Evolutionary conservation across 2,113 vertebrate genomes (phyloP), one percentile per base, ranked within the genome.

Genomic region (Aythya baeri): DNA sequence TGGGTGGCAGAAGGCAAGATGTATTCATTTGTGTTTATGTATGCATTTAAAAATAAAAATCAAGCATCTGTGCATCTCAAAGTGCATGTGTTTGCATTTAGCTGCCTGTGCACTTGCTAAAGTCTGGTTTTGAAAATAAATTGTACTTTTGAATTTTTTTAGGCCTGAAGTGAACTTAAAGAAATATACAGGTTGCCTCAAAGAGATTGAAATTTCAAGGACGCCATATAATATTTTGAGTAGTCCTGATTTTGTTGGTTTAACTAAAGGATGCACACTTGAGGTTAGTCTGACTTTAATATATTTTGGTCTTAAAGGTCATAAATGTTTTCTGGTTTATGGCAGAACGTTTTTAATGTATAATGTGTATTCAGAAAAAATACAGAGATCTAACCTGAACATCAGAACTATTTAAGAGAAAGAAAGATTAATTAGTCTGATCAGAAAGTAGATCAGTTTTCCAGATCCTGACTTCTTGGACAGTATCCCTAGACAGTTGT

Each of bases 161-260:
- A 99, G 99, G 97, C 97, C 99, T 83, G 99, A 99, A 98, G 98
- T 99, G 68, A 99, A 96, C 78, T 92, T 98, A 95, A 98, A 98
- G 96, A 98, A 98, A 77, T 99, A 98, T 31, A 97, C 98, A 6
- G 99, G 99, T 79, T 99, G 99, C 94, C 98, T 99, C 59, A 98
- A 98, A 93, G 99, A 99, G 85, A 99, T 99, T 68, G 99, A 99
- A 98, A 98, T 99, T 94, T 99, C 99, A 91, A 98, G 99, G 96
- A 99, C 99, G 11, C 99, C 99, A 0, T 99, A 99, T 95, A 99
- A 99, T 96, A 98, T 99, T 91, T 97, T 99, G 73, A 99, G 99
- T 89, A 99, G 99, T 77, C 98, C 99, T 36, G 98, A 99, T 94
- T 99, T 99, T 88, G 99, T 99, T 17, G 99, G 99, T 25, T 97